Percentiles rank a stretch among this genome's conserved stretches.
Evolutionary conservation across 2,797 vertebrate genomes (phyloP).

Genomic region (Poliocrania exsul): DNA sequence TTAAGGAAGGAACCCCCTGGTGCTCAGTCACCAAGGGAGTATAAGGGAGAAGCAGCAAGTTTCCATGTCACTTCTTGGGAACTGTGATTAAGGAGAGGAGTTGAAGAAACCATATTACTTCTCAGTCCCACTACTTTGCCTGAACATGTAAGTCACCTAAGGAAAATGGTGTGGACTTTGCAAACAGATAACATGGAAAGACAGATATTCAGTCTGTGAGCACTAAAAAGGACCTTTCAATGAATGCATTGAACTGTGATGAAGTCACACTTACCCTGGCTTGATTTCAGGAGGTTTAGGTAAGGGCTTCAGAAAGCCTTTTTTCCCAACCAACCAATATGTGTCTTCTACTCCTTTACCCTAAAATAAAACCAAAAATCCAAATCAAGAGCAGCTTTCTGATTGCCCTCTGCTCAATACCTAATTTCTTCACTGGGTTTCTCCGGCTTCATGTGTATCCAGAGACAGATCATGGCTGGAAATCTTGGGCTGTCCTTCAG

Average conservation of each 20-base stretch:
- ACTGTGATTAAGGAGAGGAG: neutral
- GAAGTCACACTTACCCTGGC: constrained; percentile 60
- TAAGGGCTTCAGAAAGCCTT: constrained; percentile 88
- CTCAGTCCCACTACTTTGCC: neutral
- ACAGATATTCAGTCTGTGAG: neutral
- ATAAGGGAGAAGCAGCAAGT: neutral
- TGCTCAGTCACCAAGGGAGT: neutral
- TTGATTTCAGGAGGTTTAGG: constrained; percentile 80
- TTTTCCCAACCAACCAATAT: constrained; percentile 89
- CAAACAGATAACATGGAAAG: neutral
- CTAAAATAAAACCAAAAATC: constrained; percentile 60
- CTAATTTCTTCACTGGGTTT: neutral
- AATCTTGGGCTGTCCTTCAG: neutral
- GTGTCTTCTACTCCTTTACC: constrained; percentile 89
- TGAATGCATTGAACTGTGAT: neutral
- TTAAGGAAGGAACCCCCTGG: neutral
- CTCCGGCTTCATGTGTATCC: neutral
- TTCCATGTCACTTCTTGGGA: neutral
- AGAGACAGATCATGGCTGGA: neutral
- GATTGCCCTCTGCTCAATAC: neutral
- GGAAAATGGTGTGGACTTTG: neutral
- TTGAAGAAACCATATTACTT: neutral
- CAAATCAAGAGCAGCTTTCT: neutral
- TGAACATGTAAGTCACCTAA: neutral
- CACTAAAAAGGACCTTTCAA: neutral